phyloP scores from a whole-genome alignment of 2,888 invertebrate genomes.

The Drosophila sordidapex region DNA sequence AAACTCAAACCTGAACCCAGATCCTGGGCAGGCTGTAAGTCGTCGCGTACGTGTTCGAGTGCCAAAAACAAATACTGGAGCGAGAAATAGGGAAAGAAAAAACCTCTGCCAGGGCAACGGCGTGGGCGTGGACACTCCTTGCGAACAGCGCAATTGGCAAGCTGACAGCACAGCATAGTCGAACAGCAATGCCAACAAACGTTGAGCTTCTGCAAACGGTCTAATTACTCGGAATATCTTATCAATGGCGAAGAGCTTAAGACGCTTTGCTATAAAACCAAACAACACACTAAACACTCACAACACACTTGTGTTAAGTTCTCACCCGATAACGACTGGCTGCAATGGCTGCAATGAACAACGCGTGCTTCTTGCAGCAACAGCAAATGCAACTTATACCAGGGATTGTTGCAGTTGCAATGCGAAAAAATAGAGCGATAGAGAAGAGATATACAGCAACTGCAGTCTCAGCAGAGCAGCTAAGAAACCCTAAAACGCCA shows the following conservation, averaged over 20 bases:
- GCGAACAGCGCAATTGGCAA: slow-evolving; percentile 55
- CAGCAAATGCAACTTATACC: background rate
- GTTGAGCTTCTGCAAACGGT: slow-evolving; percentile 21
- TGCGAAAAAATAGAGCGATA: background rate
- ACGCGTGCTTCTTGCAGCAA: background rate
- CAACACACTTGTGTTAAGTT: slow-evolving; percentile 8
- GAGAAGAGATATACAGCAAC: background rate
- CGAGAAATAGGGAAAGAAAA: slow-evolving; percentile 15
- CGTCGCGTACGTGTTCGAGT: slow-evolving; percentile 74
- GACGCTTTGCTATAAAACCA: slow-evolving; percentile 18
- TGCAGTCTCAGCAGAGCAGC: background rate
- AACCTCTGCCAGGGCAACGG: slow-evolving; percentile 32
- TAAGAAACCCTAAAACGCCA: background rate
- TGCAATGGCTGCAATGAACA: slow-evolving; percentile 29
- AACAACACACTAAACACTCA: slow-evolving; percentile 8
- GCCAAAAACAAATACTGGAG: slow-evolving; percentile 58
- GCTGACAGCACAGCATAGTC: slow-evolving; percentile 47
- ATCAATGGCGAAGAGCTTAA: slow-evolving; percentile 27
- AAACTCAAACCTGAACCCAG: background rate
- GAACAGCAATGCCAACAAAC: slow-evolving; percentile 38
- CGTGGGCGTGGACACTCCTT: slow-evolving; percentile 13
- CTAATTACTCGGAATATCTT: slow-evolving; percentile 55
- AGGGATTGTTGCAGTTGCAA: background rate
- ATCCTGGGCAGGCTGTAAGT: slow-evolving; percentile 7
- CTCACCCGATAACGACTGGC: slow-evolving; percentile 19